Percentiles rank a stretch among this genome's conserved stretches.
Evolutionary conservation across 2,113 vertebrate species (phyloP).

Genomic region (Xyrauchen texanus): DNA sequence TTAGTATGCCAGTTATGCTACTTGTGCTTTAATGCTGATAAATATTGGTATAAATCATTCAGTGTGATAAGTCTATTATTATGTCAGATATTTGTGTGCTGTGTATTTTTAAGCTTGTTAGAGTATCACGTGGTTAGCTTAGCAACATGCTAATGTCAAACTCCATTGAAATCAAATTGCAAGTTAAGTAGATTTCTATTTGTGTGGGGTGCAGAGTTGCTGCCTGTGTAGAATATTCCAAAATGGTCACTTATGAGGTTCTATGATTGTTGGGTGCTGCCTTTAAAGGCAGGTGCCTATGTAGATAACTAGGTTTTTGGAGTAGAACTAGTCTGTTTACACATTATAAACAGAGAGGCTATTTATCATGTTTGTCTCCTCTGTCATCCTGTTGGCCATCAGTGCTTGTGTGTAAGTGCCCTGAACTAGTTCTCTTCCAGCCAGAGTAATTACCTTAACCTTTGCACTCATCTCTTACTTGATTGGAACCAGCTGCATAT

Average conservation of each 20-base stretch:
- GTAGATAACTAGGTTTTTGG: no score
- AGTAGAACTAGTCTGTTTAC: not conserved
- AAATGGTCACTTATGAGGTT: not conserved
- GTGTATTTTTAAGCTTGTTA: no score
- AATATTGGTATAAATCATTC: no score
- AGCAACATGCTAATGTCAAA: no score
- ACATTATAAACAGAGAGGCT: not conserved
- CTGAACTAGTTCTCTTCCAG: constrained; percentile 32
- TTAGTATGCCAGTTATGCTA: no score
- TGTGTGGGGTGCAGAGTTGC: no score
- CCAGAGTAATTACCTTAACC: constrained; percentile 50
- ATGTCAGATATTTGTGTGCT: no score
- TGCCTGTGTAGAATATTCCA: not conserved
- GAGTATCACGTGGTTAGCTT: no score
- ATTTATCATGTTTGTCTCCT: constrained; percentile 5
- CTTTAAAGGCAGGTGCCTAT: not conserved
- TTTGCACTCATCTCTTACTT: constrained; percentile 31
- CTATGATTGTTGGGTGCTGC: not conserved
- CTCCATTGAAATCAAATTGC: no score
- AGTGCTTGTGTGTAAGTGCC: not conserved
- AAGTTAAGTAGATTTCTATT: no score
- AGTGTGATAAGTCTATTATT: no score
- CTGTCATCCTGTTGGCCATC: constrained; percentile 3
- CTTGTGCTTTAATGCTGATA: no score
- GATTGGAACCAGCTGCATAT: constrained; percentile 43